Base-by-base conservation (phyloP, 2,797 vertebrate genomes). In the Naso thynnoides region DNA sequence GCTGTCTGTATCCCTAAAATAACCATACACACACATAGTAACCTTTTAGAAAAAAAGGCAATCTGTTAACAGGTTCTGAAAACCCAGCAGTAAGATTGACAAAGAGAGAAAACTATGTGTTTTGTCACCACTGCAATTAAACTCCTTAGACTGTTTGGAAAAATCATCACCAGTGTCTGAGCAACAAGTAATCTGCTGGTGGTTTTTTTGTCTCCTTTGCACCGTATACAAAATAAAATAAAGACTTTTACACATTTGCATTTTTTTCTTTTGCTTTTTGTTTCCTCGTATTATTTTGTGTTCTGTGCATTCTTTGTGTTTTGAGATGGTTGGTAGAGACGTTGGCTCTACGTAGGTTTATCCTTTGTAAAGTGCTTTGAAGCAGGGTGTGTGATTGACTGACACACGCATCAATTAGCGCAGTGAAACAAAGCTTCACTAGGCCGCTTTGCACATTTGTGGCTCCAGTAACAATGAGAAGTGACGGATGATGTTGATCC, bases 1-100 rank as follows among this genome's bases (percentile, higher is more conserved):
- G 88, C 80, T 87, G 85, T 87, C 88, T 89, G 83, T 87, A 88
- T 88, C 87, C 89, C 89, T 89, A 91, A 92, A 92, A 92, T 92
- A 93, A 90, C 86, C 82, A 81, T 38, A 78, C 78, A 80, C 87
- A 78, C 76, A 78, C 66, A 71, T 59, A 74, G 68, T 82, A 89
- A 85, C 84, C 87, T 82, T 90, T 82, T 84, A 61, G 72, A 85
- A 74, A 68, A 58, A 42, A 50, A 65, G 29, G 52, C 64, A 84
- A 83, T 85, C 81, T 81, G 82, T 87, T 77, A 67, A n/a, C 47
- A 5, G 45, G 38, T 78, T 21, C 54, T 81, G 62, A 75, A 53
- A 75, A 39, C 64, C 29, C 8, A 19, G 50, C 45, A 39, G 54
- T 79, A 55, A 60, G 61, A 68, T 38, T 61, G 73, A 67, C 39